Conservation (phyloP, 2,888 invertebrate genomes). For the Nezara viridula region DNA sequence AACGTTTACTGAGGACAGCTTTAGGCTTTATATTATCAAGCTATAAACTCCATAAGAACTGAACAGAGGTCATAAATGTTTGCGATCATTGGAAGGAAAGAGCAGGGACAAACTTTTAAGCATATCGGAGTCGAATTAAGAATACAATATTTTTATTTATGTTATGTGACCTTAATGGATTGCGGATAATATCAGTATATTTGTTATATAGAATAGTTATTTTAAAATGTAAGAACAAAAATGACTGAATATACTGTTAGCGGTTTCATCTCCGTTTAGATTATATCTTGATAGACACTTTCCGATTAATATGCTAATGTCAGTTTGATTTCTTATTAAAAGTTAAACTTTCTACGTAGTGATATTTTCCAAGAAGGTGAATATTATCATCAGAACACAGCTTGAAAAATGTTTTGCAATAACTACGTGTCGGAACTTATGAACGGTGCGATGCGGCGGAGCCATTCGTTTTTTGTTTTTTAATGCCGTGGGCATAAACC, state of each 20-base stretch:
- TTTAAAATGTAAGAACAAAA: neutral
- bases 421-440: conserved; percentile 30
- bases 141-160: too few species aligned
- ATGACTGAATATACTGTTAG: neutral
- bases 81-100: too few species aligned
- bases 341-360: neutral
- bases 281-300: neutral
- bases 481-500: conserved; percentile 15
- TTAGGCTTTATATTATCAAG: too few species aligned
- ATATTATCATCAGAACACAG: neutral
- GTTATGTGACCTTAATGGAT: too few species aligned
- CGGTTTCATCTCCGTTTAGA: neutral
- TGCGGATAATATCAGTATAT: too few species aligned
- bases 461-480: neutral
- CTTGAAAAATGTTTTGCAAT: neutral
- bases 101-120: too few species aligned
- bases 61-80: too few species aligned
- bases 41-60: too few species aligned
- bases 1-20: too few species aligned
- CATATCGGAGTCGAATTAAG: too few species aligned
- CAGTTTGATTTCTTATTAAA: neutral
- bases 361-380: neutral
- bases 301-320: conserved; percentile 5
- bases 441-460: conserved; percentile 11
- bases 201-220: neutral